Percentiles rank a stretch among this genome's conserved stretches.
Conservation (phyloP, 2,113 vertebrate species). For the Jaculus jaculus region DNA sequence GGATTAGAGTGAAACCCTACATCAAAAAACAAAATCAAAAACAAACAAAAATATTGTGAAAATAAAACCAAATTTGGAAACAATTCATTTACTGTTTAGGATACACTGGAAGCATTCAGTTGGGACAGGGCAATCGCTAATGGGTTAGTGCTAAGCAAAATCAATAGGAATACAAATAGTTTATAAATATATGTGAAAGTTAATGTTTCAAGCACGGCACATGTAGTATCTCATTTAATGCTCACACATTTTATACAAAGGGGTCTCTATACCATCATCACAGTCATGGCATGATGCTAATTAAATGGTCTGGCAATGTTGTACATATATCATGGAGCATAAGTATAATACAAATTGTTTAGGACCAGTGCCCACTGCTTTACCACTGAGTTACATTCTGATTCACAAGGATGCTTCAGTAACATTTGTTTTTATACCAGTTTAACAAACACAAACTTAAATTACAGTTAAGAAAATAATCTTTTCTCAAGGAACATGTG, state of each 20-base stretch:
- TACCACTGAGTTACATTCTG: not conserved
- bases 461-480: not conserved
- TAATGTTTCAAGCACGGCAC: not conserved
- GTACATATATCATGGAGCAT: rapidly evolving
- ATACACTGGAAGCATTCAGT: not conserved
- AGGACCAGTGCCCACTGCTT: not conserved
- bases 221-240: not conserved
- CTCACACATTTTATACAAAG: not conserved
- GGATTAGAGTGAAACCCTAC: no score
- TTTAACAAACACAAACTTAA: not conserved
- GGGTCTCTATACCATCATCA: rapidly evolving
- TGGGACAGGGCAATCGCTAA: not conserved
- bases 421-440: not conserved
- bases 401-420: not conserved
- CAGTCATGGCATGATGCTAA: not conserved
- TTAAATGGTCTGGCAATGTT: not conserved
- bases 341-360: not conserved
- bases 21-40: no score
- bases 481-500: not conserved
- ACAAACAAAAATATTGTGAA: no score
- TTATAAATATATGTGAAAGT: not conserved
- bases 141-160: not conserved
- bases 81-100: not conserved
- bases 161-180: not conserved
- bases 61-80: not conserved